Conservation (phyloP, 2,113 vertebrate genomes). For the Bucco capensis region DNA sequence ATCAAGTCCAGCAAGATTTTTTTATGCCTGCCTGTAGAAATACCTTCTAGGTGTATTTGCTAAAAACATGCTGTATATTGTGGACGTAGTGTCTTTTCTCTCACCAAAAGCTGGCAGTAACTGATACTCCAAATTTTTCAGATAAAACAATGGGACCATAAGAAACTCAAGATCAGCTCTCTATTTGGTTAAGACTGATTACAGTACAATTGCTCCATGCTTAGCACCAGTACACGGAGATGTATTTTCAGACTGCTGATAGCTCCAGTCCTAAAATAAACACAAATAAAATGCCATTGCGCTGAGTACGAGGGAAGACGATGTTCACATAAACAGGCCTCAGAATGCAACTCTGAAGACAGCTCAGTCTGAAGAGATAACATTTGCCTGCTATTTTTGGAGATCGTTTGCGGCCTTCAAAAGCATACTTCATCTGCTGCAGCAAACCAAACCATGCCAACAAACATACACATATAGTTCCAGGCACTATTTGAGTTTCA, state of each 20-base stretch:
- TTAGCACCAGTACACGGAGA: not conserved
- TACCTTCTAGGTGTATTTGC: not conserved
- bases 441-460: not conserved
- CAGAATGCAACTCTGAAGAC: conserved; percentile 9
- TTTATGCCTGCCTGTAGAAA: not conserved
- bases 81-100: not conserved
- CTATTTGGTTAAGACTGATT: not conserved
- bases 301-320: conserved; percentile 16
- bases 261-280: conserved; percentile 37
- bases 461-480: fast-evolving
- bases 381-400: conserved; percentile 48
- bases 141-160: not conserved
- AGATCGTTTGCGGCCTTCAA: not conserved
- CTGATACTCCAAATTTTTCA: not conserved
- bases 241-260: conserved; percentile 32
- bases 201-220: not conserved
- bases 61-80: not conserved
- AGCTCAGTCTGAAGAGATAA: conserved; percentile 42
- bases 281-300: conserved; percentile 23
- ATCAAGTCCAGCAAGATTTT: not conserved
- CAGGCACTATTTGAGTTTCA: not conserved
- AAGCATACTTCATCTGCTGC: not conserved
- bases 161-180: not conserved
- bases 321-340: not conserved
- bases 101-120: not conserved